Conservation (phyloP, 2,888 invertebrate species). For the Coecobrya sp. region DNA sequence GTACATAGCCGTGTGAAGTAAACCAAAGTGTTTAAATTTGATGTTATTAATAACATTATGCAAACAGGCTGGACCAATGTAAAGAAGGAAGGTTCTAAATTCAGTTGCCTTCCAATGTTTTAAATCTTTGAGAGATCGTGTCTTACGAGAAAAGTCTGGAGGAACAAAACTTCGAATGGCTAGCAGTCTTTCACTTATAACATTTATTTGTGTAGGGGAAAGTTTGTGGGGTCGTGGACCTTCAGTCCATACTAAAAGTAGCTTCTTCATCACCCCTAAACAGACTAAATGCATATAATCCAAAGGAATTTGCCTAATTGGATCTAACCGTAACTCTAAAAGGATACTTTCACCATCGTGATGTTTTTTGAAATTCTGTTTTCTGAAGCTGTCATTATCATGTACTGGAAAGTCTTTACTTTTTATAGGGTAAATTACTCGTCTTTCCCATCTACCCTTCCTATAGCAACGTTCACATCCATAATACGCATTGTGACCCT, state of each 20-base stretch:
- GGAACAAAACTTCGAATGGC: conserved; percentile 24
- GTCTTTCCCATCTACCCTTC: conserved; percentile 8
- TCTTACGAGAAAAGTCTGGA: conserved; percentile 56
- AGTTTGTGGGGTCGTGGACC: conserved; percentile 78
- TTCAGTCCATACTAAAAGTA: conserved; percentile 86
- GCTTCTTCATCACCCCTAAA: conserved; percentile 86
- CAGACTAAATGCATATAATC: conserved; percentile 87
- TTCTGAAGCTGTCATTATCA: background rate
- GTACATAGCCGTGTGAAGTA: conserved; percentile 70
- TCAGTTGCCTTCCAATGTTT: conserved; percentile 78
- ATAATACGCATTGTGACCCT: conserved; percentile 59
- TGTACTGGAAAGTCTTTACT: background rate
- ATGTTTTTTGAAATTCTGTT: background rate
- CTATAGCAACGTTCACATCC: conserved; percentile 36
- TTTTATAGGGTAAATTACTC: conserved; percentile 17
- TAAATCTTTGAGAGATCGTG: conserved; percentile 61
- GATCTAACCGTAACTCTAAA: conserved; percentile 84
- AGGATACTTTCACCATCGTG: conserved; percentile 71
- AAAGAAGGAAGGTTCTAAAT: conserved; percentile 72
- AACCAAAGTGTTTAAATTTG: conserved; percentile 70
- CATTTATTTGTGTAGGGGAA: conserved; percentile 15
- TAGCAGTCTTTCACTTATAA: conserved; percentile 42
- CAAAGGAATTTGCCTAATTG: conserved; percentile 86
- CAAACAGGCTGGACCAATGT: conserved; percentile 63
- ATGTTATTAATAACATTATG: background rate